Base-by-base conservation (phyloP, 2,888 invertebrate genomes). In the Sipha maydis region DNA sequence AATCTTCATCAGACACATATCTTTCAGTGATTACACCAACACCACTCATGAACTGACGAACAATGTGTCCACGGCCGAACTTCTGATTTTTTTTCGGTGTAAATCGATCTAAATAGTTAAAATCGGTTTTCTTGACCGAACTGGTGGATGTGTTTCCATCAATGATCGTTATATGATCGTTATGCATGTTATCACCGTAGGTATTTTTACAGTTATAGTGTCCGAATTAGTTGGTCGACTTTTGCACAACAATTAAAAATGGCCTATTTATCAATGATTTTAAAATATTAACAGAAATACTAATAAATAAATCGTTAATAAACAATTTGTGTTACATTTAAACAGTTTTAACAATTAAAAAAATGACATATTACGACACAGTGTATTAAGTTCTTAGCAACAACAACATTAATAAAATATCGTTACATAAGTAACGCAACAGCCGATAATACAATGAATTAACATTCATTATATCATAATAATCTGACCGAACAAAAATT, bases 41-140 rank as follows among this genome's bases (percentile, higher is more conserved):
- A 8, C 88, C 61, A 38, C 88, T 88, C 88, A 88, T 80, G 34
- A 82, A 88, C n/a, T 88, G 88, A 73, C n/a, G 75, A 38, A 82
- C 48, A 25, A 80, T 31, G 41, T 41, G 82, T n/a, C 80, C 88
- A 2, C 75, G 31, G 2, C 86, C 79, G 17, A 86, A 86, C 8
- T 9, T 25, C 31, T 17, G 78, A 19, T 61, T 56, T 28, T 28
- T 11, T 38, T 11, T 25, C 11, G 25, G n/a, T 73, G 71, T 54
- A 9, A 56, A n/a, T 54, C 19, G 54, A 38, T 38, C 28, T 19
- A 34, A 83, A 54, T 41, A 21, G 73, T 48, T 21, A 38, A 61
- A 84, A 21, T 41, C 19, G 14, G 41, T 76, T 41, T 84, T n/a
- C 1, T 61, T 9, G 9, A 28, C 28, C 5, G 25, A 11, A 28